Conservation (phyloP, 2,888 invertebrate species). For the Lymantria monacha region DNA sequence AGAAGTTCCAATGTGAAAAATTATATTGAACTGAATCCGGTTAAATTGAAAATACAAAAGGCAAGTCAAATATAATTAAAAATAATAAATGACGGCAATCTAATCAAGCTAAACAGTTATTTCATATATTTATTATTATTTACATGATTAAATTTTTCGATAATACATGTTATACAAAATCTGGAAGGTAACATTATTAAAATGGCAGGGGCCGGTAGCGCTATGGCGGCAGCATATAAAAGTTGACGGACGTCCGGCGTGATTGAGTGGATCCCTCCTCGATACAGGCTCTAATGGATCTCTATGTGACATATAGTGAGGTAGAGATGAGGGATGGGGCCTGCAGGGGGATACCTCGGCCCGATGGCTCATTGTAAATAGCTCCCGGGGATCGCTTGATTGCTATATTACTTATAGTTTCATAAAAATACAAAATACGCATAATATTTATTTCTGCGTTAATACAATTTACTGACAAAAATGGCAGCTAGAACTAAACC, state of each 20-base stretch:
- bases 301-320: constrained; percentile 44
- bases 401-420: constrained; percentile 42
- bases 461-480: too few species aligned
- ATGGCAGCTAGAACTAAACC: too few species aligned
- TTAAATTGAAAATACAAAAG: too few species aligned
- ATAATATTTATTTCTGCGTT: too few species aligned
- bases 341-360: constrained; percentile 31
- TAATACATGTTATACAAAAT: constrained; percentile 48
- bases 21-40: too few species aligned
- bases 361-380: constrained; percentile 49
- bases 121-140: too few species aligned
- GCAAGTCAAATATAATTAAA: too few species aligned
- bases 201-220: constrained; percentile 41
- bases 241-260: constrained; percentile 71
- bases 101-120: too few species aligned
- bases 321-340: constrained; percentile 21
- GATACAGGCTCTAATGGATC: constrained; percentile 69
- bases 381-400: constrained; percentile 57
- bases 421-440: too few species aligned
- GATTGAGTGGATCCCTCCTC: constrained; percentile 65
- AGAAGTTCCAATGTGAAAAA: too few species aligned
- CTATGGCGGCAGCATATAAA: constrained; percentile 53
- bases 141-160: constrained; percentile 20
- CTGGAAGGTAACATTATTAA: constrained; percentile 44
- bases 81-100: too few species aligned